A percentile compares a stretch with the other conserved stretches of the same genome.
These are phyloP conservation scores for Oikopleura albicans DNA, from an alignment of 23 tunicate genomes.

Conservation along the genomic window DNA sequence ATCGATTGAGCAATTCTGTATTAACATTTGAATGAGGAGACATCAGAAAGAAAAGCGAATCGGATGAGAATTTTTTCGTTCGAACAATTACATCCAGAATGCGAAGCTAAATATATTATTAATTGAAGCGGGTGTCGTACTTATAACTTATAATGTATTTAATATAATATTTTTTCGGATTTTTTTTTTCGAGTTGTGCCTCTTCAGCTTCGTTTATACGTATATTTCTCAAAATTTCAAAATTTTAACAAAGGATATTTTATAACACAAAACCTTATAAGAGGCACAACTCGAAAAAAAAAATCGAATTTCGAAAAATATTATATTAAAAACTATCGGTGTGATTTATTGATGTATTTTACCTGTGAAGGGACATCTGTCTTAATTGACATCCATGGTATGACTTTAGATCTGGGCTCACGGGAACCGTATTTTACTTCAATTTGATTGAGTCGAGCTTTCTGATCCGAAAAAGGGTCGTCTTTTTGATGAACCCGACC, in stretches of 20 bases:
- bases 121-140: too few species aligned
- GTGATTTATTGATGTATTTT: too few species aligned
- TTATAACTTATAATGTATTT: too few species aligned
- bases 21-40: slow-evolving; percentile 53
- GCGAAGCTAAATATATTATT: slow-evolving; percentile 64
- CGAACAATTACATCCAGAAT: slow-evolving; percentile 49
- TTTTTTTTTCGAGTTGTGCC: too few species aligned
- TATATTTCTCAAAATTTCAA: too few species aligned
- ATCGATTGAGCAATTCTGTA: slow-evolving; percentile 55
- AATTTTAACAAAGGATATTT: too few species aligned
- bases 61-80: slow-evolving; percentile 53
- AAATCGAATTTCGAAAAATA: too few species aligned
- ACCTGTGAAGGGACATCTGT: slow-evolving; percentile 84
- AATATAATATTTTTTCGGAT: too few species aligned
- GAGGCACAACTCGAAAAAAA: too few species aligned
- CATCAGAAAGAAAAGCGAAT: slow-evolving; percentile 40
- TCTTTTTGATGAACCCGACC: slow-evolving; percentile 40
- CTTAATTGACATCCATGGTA: slow-evolving; percentile 95
- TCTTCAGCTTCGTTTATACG: too few species aligned
- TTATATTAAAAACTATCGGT: too few species aligned
- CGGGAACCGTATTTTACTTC: slow-evolving; percentile 29
- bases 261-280: too few species aligned
- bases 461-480: slow-evolving; percentile 56
- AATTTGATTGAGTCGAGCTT: slow-evolving; percentile 32
- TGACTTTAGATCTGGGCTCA: slow-evolving; percentile 28